Conservation (phyloP, 1,140 invertebrate genomes). For the Trachymyrmex septentrionalis region DNA sequence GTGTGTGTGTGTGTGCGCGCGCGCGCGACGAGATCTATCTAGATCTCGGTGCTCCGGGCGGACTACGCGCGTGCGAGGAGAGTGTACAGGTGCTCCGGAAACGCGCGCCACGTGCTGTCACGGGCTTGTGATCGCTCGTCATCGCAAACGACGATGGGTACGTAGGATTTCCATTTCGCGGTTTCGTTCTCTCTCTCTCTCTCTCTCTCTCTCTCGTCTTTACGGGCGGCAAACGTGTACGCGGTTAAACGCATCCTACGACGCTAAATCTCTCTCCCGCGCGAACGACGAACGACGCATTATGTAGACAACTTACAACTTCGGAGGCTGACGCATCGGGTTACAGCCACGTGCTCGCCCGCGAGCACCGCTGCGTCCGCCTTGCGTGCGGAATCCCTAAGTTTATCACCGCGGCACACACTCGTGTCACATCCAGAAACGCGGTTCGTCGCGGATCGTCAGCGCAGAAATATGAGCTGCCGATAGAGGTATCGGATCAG, state of each 20-base stretch:
- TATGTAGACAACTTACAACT: constrained; percentile 42
- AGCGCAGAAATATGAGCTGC: background rate
- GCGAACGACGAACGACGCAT: constrained; percentile 13
- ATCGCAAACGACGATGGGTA: constrained; percentile 16
- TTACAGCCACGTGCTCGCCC: constrained; percentile 53
- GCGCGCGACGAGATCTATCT: constrained; percentile 21
- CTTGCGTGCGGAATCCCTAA: constrained; percentile 27
- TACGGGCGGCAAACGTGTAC: constrained; percentile 8
- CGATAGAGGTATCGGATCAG: constrained; percentile 15
- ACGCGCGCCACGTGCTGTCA: constrained; percentile 37
- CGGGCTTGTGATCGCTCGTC: too few relatives aligned
- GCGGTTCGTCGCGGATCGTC: background rate
- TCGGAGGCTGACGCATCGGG: background rate
- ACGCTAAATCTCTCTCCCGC: background rate
- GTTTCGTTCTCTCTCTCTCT: too few relatives aligned
- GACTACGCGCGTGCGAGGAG: constrained; percentile 31
- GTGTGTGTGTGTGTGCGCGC: too few relatives aligned
- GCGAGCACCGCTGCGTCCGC: constrained; percentile 11
- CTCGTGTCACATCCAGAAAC: constrained; percentile 13
- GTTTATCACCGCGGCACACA: constrained; percentile 25
- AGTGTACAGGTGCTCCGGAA: constrained; percentile 69
- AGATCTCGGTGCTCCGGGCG: background rate
- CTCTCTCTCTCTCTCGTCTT: too few relatives aligned
- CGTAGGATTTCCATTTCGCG: constrained; percentile 31
- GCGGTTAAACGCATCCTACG: constrained; percentile 23